Base-by-base conservation (phyloP, 2,113 vertebrate species). In the Empidonax traillii region DNA sequence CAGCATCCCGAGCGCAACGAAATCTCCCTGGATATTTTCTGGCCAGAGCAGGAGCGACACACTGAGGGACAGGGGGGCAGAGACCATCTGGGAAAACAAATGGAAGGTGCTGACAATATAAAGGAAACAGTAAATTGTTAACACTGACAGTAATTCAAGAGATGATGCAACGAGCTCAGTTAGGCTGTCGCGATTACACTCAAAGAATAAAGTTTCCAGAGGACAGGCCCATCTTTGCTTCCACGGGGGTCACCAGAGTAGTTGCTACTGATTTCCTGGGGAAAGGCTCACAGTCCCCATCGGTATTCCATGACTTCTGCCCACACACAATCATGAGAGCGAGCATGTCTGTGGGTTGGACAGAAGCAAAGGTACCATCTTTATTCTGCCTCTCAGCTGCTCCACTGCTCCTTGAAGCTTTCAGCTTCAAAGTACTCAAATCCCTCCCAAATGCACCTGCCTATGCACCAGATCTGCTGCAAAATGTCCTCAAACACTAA, bases 281-380 rank as follows among this genome's bases (percentile, higher is more conserved):
- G 18, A 82, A 66, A 78, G 30, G 30, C 16, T 68, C 9, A 1
- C n/a, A 23, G 0, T 9, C 14, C 3, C 39, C 31, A n/a, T 4
- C 1, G 1, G 53, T 0, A 20, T 21, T 33, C 31, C 3, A 1
- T 11, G 14, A n/a, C 49, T 52, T 21, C 24, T 51, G 21, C 17
- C 33, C 4, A 0, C 19, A 25, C 4, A 35, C 7, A 27, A 37
- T 73, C 41, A 22, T 0, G 2, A 41, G 0, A 41, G 12, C 0
- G 5, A 79, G 8, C 9, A 3, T 0, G 0, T 14, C 53, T 43
- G 27, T 24, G 51, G 46, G 30, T 0, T 17, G 44, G 52, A 59
- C 28, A 37, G 9, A 5, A 80, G 15, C 49, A 89, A n/a, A 94
- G 15, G 12, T 7, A 20, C 6, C 30, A 49, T 4, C 53, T 47